phyloP scores from a whole-genome alignment of 2,888 invertebrate species.

The Leptinotarsa haldemani region DNA sequence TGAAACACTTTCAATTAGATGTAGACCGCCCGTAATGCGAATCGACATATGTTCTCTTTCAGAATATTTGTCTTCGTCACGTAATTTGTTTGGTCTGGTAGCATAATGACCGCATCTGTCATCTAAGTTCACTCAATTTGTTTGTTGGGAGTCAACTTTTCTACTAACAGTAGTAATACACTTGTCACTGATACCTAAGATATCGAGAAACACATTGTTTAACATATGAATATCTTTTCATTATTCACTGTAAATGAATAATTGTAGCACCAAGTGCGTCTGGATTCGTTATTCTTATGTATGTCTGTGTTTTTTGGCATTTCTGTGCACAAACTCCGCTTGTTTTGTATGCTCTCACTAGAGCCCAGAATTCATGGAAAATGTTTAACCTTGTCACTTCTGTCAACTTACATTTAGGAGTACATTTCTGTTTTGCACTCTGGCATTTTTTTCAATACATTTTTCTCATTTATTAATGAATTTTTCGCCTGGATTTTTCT shows the following conservation, averaged over 20 bases:
- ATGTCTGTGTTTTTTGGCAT: too few relatives aligned
- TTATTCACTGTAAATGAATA: background rate
- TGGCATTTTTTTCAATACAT: too few relatives aligned
- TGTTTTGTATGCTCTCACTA: too few relatives aligned
- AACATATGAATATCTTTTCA: slow-evolving; percentile 18
- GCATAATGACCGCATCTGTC: background rate
- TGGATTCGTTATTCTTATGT: background rate
- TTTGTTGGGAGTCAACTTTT: background rate
- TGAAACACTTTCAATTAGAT: background rate
- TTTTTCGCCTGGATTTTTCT: too few relatives aligned
- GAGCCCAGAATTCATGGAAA: too few relatives aligned
- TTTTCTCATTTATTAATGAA: too few relatives aligned
- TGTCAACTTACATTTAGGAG: too few relatives aligned
- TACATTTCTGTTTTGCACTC: too few relatives aligned
- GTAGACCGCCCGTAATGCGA: background rate
- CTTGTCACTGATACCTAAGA: slow-evolving; percentile 17
- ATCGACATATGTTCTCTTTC: background rate
- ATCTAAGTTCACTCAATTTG: background rate
- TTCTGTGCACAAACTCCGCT: too few relatives aligned
- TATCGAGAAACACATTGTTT: slow-evolving; percentile 22
- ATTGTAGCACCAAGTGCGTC: slow-evolving; percentile 7
- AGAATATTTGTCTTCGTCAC: slow-evolving; percentile 7
- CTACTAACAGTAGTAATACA: slow-evolving; percentile 20
- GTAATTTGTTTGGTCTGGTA: slow-evolving; percentile 10
- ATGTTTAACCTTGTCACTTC: too few relatives aligned